Evolutionary conservation across 2,888 invertebrate species (phyloP).

Genomic region (Spisula solida): DNA sequence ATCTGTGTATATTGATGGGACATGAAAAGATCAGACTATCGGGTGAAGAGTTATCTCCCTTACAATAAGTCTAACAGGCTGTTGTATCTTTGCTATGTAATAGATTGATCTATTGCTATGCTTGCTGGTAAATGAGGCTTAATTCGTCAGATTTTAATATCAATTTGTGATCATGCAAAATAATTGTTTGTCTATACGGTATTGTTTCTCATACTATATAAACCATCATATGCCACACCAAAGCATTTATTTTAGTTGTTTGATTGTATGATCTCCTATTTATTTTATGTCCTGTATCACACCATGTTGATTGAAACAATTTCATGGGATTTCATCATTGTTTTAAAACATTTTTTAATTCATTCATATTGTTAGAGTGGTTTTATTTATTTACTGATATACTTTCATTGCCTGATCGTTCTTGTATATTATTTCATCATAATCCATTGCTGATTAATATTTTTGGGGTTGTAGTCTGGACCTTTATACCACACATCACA

Average conservation of each 20-base stretch:
- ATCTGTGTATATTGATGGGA: too few relatives aligned
- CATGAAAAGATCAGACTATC: too few relatives aligned
- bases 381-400: not conserved
- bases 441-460: too few relatives aligned
- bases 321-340: not conserved
- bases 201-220: not conserved
- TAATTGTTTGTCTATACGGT: not conserved
- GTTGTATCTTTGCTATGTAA: not conserved
- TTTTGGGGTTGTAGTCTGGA: too few relatives aligned
- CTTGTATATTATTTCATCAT: too few relatives aligned
- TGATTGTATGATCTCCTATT: constrained; percentile 1
- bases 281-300: not conserved
- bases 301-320: not conserved
- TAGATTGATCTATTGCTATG: not conserved
- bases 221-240: not conserved
- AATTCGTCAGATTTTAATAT: not conserved
- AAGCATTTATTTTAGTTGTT: not conserved
- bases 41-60: too few relatives aligned
- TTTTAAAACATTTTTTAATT: not conserved
- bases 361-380: not conserved
- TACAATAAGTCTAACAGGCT: too few relatives aligned
- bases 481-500: too few relatives aligned
- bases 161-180: not conserved
- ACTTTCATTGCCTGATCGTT: too few relatives aligned
- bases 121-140: too few relatives aligned